Percentiles rank a stretch among this genome's conserved stretches.
These are phyloP conservation scores for Astyanax mexicanus DNA, from an alignment of 2,797 vertebrate genomes.

Conservation along the genomic window DNA sequence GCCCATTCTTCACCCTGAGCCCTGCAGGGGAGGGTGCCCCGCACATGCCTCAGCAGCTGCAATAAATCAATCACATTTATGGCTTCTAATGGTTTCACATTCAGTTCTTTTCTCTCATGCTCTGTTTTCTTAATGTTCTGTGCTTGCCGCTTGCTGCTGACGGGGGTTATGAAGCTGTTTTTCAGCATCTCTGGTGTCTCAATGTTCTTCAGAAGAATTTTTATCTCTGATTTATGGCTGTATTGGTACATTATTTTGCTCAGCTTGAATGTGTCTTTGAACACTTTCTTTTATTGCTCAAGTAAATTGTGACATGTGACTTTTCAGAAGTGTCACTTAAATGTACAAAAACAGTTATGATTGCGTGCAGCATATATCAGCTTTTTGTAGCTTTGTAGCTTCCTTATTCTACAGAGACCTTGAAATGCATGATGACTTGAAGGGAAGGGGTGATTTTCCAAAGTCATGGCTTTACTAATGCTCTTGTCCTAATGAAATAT, in stretches of 20 bases:
- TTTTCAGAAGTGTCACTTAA: background rate
- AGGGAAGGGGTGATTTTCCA: no score
- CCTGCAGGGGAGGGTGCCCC: conserved; percentile 56
- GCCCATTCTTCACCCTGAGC: conserved; percentile 54
- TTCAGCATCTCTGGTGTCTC: conserved; percentile 27
- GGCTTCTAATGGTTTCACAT: conserved; percentile 55
- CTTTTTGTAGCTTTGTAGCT: no score
- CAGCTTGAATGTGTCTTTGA: background rate
- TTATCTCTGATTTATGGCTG: conserved; percentile 22
- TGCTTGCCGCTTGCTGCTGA: conserved; percentile 13
- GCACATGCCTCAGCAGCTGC: conserved; percentile 49
- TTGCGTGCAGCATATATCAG: no score
- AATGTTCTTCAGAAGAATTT: background rate
- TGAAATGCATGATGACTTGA: no score
- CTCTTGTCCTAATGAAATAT: no score
- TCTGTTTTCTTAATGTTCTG: conserved; percentile 25
- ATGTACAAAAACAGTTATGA: background rate
- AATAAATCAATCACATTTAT: conserved; percentile 58
- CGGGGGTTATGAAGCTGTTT: conserved; percentile 31
- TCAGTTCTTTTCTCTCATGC: conserved; percentile 34
- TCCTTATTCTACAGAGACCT: no score
- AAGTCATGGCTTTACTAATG: no score
- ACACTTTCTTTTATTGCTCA: background rate
- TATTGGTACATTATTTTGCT: conserved; percentile 15
- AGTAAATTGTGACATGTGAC: conserved; percentile 13